A percentile compares a stretch with the other conserved stretches of the same genome.
Evolutionary conservation across 2,888 invertebrate genomes (phyloP).

Genomic region (Mesochorus sp.): DNA sequence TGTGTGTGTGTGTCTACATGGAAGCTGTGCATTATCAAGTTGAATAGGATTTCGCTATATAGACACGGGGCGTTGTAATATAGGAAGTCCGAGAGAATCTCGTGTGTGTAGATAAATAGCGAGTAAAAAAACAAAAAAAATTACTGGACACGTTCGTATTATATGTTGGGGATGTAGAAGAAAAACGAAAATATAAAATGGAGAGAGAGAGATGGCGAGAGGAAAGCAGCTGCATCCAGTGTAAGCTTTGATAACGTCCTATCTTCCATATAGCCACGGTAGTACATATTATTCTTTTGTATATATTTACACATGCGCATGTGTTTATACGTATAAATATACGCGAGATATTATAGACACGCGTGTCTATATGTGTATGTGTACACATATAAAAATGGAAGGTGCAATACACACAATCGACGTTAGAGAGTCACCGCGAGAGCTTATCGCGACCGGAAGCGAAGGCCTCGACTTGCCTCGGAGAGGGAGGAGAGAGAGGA

Average conservation of each 20-base stretch:
- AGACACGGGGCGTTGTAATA: background rate
- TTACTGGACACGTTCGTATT: conserved; percentile 33
- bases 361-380: background rate
- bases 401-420: conserved; percentile 42
- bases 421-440: conserved; percentile 41
- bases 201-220: conserved; percentile 34
- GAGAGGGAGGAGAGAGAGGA: conserved; percentile 10
- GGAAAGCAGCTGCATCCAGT: conserved; percentile 56
- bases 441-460: conserved; percentile 67
- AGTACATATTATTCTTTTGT: background rate
- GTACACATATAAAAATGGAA: background rate
- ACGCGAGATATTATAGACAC: background rate
- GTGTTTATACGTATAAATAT: background rate
- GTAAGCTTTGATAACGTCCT: conserved; percentile 48
- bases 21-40: conserved; percentile 62
- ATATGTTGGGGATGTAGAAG: conserved; percentile 40
- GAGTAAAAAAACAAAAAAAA: conserved; percentile 34
- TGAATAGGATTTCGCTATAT: conserved; percentile 36
- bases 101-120: background rate
- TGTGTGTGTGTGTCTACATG: conserved; percentile 27
- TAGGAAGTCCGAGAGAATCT: conserved; percentile 5
- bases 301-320: background rate
- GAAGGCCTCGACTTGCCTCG: conserved; percentile 55
- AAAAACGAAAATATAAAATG: conserved; percentile 13
- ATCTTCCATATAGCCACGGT: conserved; percentile 26